phyloP scores from a whole-genome alignment of 2,113 vertebrate species.

The Pomatorhinus ruficollis region DNA sequence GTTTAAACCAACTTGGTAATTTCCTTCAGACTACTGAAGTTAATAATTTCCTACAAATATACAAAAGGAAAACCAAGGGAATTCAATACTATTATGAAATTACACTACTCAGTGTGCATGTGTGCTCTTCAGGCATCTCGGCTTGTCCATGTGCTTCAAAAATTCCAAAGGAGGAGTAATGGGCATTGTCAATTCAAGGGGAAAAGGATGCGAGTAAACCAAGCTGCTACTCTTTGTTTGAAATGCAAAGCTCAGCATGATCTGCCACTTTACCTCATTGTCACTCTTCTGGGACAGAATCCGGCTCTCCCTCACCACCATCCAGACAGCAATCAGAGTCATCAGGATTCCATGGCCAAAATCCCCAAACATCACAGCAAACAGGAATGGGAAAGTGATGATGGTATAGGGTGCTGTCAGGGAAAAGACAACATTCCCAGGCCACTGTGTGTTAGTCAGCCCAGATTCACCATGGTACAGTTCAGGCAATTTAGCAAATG shows the following conservation, averaged over 20 bases:
- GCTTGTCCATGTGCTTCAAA: background rate
- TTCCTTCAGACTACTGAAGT: background rate
- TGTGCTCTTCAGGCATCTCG: background rate
- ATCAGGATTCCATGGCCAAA: slow-evolving; percentile 92
- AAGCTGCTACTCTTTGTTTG: background rate
- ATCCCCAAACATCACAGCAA: slow-evolving; percentile 99
- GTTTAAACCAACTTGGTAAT: background rate
- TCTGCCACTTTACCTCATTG: slow-evolving; percentile 83
- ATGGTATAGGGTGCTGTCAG: slow-evolving; percentile 92
- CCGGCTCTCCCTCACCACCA: slow-evolving; percentile 91
- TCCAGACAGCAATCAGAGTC: slow-evolving; percentile 91
- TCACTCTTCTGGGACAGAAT: slow-evolving; percentile 93
- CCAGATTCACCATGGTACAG: background rate
- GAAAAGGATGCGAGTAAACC: background rate
- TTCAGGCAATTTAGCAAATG: background rate
- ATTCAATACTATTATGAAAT: background rate
- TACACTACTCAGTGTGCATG: background rate
- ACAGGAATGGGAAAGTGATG: slow-evolving; percentile 97
- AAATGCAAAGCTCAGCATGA: background rate
- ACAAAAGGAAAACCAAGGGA: background rate
- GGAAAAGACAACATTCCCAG: background rate
- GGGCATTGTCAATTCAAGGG: background rate
- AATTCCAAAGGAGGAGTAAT: background rate
- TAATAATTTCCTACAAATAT: background rate
- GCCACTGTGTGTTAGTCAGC: background rate